These are phyloP conservation scores for Chrysopilus asiliformis DNA, from an alignment of 2,888 invertebrate species.

Conservation along the genomic window DNA sequence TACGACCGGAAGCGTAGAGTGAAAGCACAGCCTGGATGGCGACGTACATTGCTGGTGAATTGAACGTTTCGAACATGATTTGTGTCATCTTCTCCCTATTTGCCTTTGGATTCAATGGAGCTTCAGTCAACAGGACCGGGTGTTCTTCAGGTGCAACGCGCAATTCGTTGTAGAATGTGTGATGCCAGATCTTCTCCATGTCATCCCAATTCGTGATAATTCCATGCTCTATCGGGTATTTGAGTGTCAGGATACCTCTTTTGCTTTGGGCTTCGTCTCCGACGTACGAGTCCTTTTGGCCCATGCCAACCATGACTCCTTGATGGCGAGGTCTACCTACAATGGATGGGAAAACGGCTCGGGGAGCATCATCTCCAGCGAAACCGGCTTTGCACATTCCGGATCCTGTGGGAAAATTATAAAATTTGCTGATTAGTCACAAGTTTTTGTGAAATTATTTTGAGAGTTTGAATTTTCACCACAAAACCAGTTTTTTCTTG, in stretches of 20 bases:
- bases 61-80: constrained; percentile 90
- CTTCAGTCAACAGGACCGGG: constrained; percentile 76
- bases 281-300: constrained; percentile 92
- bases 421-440: no score
- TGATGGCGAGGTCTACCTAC: constrained; percentile 88
- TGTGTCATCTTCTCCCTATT: constrained; percentile 87
- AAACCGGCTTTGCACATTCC: constrained; percentile 97
- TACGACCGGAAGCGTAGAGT: constrained; percentile 90
- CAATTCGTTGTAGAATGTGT: constrained; percentile 97
- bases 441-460: no score
- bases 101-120: constrained; percentile 79
- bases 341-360: constrained; percentile 85
- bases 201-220: constrained; percentile 98
- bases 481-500: no score
- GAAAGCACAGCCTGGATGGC: constrained; percentile 90
- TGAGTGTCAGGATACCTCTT: constrained; percentile 87
- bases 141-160: constrained; percentile 91
- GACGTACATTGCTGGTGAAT: constrained; percentile 87
- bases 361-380: constrained; percentile 89
- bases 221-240: constrained; percentile 95
- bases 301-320: constrained; percentile 96
- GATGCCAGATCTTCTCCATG: constrained; percentile 99
- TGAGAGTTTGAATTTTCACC: no score
- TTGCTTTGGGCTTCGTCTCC: constrained; percentile 95
- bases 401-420: constrained; percentile 67